Base-by-base conservation (phyloP, 2,888 invertebrate genomes). In the Byasa hedistus region DNA sequence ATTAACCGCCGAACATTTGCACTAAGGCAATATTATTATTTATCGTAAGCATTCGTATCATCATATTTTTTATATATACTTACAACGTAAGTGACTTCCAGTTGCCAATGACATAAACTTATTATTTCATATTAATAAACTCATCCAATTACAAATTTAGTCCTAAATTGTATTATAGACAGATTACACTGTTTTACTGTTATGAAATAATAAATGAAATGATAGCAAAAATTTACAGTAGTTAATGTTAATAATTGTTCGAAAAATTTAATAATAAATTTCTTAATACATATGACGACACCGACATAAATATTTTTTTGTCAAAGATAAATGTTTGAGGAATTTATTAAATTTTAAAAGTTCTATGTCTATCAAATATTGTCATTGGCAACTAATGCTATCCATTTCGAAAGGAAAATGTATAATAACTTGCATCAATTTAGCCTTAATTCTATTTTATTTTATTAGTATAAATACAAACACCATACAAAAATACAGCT, bases 401-500 rank as follows among this genome's bases (percentile, higher is more conserved):
- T 71, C 55, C 69, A 73, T 68, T 57, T 71, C 75, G 67, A 51
- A 64, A 63, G 66, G 51, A 68, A 67, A 69, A 70, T 60, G 55
- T 44, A 66, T 60, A 56, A 61, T 65, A 60, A 52, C 54, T 62
- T 66, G 57, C 63, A 23, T 36, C 57, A 51, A 55, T 56, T 44
- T 19, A 24, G n/a, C 22, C 57, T 57, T 66, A 62, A 12, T 56
- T 59, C 36, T 39, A 39, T 39, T 39, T 61, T 68, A 61, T 24
- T 57, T 58, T 64, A 67, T 72, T 69, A 72, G 70, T 73, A 74
- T 69, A 71, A 76, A 76, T 79, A 84, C 78, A 83, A 80, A 81
- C 71, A 78, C 75, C 79, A 79, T 86, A 86, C 79, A 86, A 87
- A 87, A 86, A 86, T 86, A 86, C 81, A 80, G 76, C 71, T 74